Conservation (phyloP, 2,888 invertebrate genomes). For the Polyommatus iphigenia region DNA sequence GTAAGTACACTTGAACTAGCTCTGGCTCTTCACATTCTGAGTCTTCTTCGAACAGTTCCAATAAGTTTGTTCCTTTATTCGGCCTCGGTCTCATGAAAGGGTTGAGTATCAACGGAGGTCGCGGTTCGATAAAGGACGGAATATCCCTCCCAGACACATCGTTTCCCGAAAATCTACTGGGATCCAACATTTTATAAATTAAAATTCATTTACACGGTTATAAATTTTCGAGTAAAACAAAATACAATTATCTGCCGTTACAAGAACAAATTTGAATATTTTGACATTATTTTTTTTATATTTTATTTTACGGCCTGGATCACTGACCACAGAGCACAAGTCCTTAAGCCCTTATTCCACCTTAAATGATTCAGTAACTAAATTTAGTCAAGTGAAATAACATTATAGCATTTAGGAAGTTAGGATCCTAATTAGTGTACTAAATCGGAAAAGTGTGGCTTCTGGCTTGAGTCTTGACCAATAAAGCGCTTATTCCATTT, state of each 20-base stretch:
- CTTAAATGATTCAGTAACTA: too few relatives aligned
- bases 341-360: too few relatives aligned
- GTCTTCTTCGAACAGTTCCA: slow-evolving; percentile 66
- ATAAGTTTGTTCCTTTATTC: slow-evolving; percentile 65
- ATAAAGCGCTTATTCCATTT: too few relatives aligned
- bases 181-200: slow-evolving; percentile 49
- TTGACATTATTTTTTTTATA: too few relatives aligned
- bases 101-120: slow-evolving; percentile 68
- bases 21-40: slow-evolving; percentile 64
- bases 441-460: too few relatives aligned
- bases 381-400: too few relatives aligned
- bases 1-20: slow-evolving; percentile 75
- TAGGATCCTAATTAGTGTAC: too few relatives aligned
- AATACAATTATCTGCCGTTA: slow-evolving; percentile 10
- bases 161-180: slow-evolving; percentile 55
- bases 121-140: slow-evolving; percentile 74
- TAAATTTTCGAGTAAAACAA: slow-evolving; percentile 9
- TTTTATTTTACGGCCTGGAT: too few relatives aligned
- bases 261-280: neutral
- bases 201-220: neutral
- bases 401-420: too few relatives aligned
- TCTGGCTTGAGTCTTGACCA: too few relatives aligned
- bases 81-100: slow-evolving; percentile 72
- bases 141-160: slow-evolving; percentile 59
- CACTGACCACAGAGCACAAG: too few relatives aligned